phyloP scores from a whole-genome alignment of 2,797 vertebrate species.

The Hafferia zeledoni region DNA sequence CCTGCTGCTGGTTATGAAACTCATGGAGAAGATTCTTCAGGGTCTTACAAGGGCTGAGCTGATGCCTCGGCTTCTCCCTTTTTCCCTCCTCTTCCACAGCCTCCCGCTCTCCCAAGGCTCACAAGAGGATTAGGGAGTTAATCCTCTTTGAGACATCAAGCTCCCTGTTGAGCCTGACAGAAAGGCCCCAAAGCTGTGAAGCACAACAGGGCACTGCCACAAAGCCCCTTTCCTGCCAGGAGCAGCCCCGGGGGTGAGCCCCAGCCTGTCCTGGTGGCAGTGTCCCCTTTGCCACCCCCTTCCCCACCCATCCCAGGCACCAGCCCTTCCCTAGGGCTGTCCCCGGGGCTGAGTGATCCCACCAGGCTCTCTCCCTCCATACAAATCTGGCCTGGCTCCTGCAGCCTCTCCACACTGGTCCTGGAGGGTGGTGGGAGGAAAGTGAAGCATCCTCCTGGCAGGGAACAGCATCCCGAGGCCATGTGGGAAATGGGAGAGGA shows the following conservation, averaged over 20 bases:
- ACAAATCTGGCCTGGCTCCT: neutral
- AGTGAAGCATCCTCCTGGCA: neutral
- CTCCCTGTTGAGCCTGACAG: neutral
- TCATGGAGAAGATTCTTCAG: neutral
- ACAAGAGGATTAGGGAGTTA: neutral
- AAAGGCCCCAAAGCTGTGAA: neutral
- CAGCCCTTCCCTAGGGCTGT: neutral
- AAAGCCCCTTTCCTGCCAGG: neutral
- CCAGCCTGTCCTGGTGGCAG: neutral
- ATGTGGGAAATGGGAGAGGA: fast-evolving
- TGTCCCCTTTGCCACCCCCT: neutral
- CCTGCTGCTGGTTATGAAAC: neutral
- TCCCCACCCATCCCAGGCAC: fast-evolving
- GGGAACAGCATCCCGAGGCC: neutral
- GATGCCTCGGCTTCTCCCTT: neutral
- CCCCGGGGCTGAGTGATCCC: neutral
- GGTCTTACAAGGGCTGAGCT: neutral
- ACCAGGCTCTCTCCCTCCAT: neutral
- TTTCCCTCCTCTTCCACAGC: neutral
- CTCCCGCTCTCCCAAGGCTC: neutral
- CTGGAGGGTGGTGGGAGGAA: neutral
- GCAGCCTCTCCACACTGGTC: neutral
- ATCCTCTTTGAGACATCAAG: slow-evolving; percentile 2
- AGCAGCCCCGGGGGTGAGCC: neutral
- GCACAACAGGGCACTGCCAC: neutral